phyloP scores from a whole-genome alignment of 1,140 invertebrate species.

The Radopholus similis region DNA sequence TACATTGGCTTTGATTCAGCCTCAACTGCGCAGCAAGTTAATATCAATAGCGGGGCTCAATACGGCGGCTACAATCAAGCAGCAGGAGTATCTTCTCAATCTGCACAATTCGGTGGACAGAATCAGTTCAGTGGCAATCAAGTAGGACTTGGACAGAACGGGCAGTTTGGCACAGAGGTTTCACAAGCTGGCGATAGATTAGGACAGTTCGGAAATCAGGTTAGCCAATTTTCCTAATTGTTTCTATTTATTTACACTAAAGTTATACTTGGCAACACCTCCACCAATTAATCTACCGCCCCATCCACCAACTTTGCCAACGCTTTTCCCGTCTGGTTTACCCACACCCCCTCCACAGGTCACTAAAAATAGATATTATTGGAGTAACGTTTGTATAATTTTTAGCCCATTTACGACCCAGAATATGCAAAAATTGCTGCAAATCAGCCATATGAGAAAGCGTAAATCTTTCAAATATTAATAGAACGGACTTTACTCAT shows the following conservation, averaged over 20 bases:
- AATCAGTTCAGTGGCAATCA: background rate
- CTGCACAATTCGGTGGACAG: background rate
- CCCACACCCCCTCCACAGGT: slow-evolving; percentile 4
- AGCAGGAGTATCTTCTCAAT: no score
- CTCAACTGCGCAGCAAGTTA: background rate
- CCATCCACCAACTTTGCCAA: background rate
- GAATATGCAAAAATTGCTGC: background rate
- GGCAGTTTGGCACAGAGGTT: no score
- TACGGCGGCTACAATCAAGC: no score
- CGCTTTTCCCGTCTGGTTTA: background rate
- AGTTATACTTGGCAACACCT: background rate
- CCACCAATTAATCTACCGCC: background rate
- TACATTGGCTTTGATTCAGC: no score
- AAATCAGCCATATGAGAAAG: background rate
- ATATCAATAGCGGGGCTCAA: no score
- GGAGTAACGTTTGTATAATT: no score
- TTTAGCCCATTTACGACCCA: slow-evolving; percentile 1
- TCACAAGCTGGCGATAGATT: no score
- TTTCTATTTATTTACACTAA: background rate
- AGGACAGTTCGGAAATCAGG: no score
- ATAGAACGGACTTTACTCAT: no score
- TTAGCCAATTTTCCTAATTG: background rate
- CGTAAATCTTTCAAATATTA: no score
- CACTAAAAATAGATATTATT: no score
- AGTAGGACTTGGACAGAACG: no score